Conservation (phyloP, 92 coral and sea anemone species). For the Palythoa caribaeorum region DNA sequence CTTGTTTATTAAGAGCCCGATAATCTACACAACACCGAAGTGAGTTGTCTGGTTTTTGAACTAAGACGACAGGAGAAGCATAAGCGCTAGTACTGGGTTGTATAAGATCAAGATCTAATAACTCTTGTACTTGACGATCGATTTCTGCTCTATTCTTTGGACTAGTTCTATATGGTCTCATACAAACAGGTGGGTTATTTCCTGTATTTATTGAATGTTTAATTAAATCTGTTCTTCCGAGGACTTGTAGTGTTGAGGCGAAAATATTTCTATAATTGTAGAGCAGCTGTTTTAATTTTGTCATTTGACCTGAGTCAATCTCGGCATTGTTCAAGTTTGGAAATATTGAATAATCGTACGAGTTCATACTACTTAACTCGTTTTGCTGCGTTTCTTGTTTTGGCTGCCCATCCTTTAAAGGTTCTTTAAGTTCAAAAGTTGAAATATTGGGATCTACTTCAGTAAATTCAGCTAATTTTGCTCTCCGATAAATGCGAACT, state of each 20-base stretch:
- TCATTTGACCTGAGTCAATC: background rate
- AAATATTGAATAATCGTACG: background rate
- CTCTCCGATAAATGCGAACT: background rate
- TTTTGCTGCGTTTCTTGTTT: background rate
- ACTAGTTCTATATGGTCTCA: background rate
- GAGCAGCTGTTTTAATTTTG: conserved; percentile 7
- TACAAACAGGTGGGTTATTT: background rate
- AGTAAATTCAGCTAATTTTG: conserved; percentile 8
- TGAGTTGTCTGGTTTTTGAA: background rate
- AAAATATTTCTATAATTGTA: conserved; percentile 7
- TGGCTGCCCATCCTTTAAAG: background rate
- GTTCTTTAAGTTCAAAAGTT: conserved; percentile 6
- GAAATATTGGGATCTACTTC: conserved; percentile 15
- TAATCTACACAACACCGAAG: background rate
- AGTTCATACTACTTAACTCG: background rate
- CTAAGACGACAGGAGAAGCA: background rate
- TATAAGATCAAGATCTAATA: background rate
- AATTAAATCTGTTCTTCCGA: conserved; percentile 3
- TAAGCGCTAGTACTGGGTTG: background rate
- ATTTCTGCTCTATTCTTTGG: conserved; percentile 4
- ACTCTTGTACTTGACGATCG: background rate
- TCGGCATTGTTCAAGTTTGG: background rate
- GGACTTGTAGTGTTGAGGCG: background rate
- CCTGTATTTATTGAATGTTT: background rate
- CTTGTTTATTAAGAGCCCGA: background rate